Evolutionary conservation across 2,797 vertebrate genomes (phyloP).

Genomic region (Mormyrus proboscirostris): DNA sequence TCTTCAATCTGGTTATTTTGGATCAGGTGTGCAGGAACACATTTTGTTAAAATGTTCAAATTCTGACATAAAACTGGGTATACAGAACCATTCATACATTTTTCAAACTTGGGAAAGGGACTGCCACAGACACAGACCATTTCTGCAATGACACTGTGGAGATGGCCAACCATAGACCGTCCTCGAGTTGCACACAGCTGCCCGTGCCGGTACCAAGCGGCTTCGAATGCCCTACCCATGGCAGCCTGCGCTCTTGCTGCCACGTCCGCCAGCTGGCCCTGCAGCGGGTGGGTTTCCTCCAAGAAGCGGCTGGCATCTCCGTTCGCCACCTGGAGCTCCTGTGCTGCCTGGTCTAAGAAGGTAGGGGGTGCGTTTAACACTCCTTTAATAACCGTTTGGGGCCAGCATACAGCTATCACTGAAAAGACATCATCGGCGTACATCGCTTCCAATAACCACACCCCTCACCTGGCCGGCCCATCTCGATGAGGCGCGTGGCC

Average conservation of each 20-base stretch:
- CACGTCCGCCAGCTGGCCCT: conserved; percentile 75
- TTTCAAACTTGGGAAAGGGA: neutral
- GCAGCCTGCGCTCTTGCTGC: conserved; percentile 73
- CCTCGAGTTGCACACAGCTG: neutral
- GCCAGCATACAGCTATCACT: neutral
- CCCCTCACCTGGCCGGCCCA: conserved; percentile 60
- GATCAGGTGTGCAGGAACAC: neutral
- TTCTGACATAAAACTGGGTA: neutral
- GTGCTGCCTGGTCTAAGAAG: conserved; percentile 62
- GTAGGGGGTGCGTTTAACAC: neutral
- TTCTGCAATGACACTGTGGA: neutral
- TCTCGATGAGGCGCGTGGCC: conserved; percentile 63
- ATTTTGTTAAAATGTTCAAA: neutral
- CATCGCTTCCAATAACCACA: neutral
- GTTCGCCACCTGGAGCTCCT: conserved; percentile 53
- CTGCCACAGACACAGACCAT: neutral
- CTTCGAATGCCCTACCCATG: conserved; percentile 60
- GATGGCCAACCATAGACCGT: neutral
- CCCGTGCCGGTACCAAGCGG: neutral
- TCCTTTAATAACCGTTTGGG: neutral
- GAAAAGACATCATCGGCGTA: neutral
- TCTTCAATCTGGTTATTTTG: neutral
- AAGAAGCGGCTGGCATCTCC: conserved; percentile 60
- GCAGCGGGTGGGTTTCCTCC: conserved; percentile 63
- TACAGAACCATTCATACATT: neutral